Percentiles rank a stretch among this genome's conserved stretches.
phyloP scores from a whole-genome alignment of 1,140 invertebrate genomes.

The Theocolax elegans region DNA sequence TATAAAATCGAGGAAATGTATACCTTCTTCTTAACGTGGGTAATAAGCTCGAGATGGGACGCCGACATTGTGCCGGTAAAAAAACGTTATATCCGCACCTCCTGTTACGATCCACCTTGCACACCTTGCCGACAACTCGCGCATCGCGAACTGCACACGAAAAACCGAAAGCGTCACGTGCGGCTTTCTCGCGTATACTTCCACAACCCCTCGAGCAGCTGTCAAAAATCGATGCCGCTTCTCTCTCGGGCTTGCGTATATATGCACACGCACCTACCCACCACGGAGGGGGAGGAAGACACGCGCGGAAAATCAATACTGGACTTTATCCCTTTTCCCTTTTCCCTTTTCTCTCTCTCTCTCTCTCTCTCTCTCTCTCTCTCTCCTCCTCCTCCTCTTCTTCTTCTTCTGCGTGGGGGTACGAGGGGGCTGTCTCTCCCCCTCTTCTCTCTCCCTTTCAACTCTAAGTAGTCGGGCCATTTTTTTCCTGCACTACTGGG shows the following conservation, averaged over 20 bases:
- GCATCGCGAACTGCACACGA: too few species aligned
- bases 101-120: too few species aligned
- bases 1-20: too few species aligned
- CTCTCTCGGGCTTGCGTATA: conserved; percentile 23
- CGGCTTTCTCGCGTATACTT: background rate
- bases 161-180: too few species aligned
- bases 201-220: too few species aligned
- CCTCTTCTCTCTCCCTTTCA: background rate
- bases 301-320: conserved; percentile 53
- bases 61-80: conserved; percentile 26
- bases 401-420: background rate
- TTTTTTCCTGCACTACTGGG: too few species aligned
- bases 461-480: background rate
- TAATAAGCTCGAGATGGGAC: conserved; percentile 33
- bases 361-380: too few species aligned
- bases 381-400: background rate
- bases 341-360: conserved; percentile 18
- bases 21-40: conserved; percentile 38
- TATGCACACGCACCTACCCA: too few species aligned
- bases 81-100: too few species aligned
- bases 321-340: conserved; percentile 49
- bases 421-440: too few species aligned
- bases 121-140: background rate
- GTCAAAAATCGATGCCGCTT: conserved; percentile 66
- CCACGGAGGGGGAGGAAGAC: background rate